Evolutionary conservation across 2,113 vertebrate genomes (phyloP), one percentile per base, ranked within the genome.

Genomic region (Sinocyclocheilus rhinocerous): DNA sequence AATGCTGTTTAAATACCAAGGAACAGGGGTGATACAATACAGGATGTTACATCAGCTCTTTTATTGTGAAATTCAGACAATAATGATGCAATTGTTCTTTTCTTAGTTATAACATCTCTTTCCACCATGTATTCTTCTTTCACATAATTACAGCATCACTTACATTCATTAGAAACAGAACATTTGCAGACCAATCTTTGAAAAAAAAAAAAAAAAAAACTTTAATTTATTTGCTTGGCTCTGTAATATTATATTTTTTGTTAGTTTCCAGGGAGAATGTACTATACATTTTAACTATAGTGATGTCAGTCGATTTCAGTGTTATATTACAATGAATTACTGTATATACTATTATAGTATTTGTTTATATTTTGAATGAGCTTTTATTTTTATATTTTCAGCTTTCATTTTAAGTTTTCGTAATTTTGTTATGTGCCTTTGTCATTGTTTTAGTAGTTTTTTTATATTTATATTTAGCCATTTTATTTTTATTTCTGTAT

Each of bases 61-160:
- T n/a, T 15, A 65, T 20, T 6, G 18, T 22, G 42, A 22, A 50
- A 69, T 50, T 22, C 45, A 26, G 42, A 9, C 59, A 48, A 69
- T 82, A 26, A 69, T 82, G 61, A 82, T 69, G 39, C 16, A 69
- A 69, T 69, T 52, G 63, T 69, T 69, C n/a, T 48, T 81, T 67
- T 67, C 77, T 10, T 81, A 16, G 13, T 45, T 26, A 63, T 26
- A 42, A 63, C 42, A 63, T 42, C 52, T 15, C 11, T n/a, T 39
- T 55, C 26, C 16, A 20, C 13, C 4, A 78, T 33, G 50, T 80
- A 16, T 63, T 80, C 33, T 42, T 61, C 22, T 13, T 26, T 63
- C n/a, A 81, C 20, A 81, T 13, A 81, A 10, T n/a, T 81, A 4
- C 2, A 45, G 57, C 20, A 22, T 22, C 29, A 45, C 12, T n/a